Conservation (phyloP, 1,140 invertebrate genomes). For the Drosophila ogumai region DNA sequence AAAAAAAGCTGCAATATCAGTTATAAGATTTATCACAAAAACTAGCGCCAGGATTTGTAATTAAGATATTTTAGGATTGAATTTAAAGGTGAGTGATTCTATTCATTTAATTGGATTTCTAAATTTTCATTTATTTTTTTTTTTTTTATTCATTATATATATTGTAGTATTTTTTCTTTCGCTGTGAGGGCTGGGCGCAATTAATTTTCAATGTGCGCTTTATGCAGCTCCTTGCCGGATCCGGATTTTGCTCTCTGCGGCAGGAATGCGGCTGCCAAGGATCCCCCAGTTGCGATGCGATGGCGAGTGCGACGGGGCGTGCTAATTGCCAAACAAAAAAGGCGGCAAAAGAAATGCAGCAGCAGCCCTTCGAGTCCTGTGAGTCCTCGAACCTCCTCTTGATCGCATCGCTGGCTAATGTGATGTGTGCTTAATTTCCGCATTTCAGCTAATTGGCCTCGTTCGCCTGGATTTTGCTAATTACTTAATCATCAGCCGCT, state of each 20-base stretch:
- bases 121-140: not conserved
- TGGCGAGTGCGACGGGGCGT: constrained; percentile 50
- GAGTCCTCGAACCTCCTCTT: constrained; percentile 33
- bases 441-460: constrained; percentile 55
- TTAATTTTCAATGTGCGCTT: constrained; percentile 79
- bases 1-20: not conserved
- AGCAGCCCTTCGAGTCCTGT: constrained; percentile 30
- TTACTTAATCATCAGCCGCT: constrained; percentile 48
- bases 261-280: constrained; percentile 46
- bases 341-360: constrained; percentile 37
- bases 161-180: not conserved
- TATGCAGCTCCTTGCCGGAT: constrained; percentile 67
- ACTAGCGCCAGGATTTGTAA: not conserved
- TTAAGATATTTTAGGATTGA: too few species aligned
- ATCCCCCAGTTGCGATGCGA: constrained; percentile 33
- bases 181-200: constrained; percentile 44
- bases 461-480: constrained; percentile 54
- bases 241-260: constrained; percentile 37
- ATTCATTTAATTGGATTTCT: too few species aligned
- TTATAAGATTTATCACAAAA: not conserved
- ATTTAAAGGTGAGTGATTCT: too few species aligned
- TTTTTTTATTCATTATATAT: not conserved
- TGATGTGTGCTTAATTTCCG: constrained; percentile 58
- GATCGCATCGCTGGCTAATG: constrained; percentile 50
- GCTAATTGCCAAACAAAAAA: constrained; percentile 70